Percentiles rank a stretch among this genome's conserved stretches.
These are phyloP conservation scores for Ceratoteleas bidentatus DNA, from an alignment of 1,140 invertebrate species.

Conservation along the genomic window DNA sequence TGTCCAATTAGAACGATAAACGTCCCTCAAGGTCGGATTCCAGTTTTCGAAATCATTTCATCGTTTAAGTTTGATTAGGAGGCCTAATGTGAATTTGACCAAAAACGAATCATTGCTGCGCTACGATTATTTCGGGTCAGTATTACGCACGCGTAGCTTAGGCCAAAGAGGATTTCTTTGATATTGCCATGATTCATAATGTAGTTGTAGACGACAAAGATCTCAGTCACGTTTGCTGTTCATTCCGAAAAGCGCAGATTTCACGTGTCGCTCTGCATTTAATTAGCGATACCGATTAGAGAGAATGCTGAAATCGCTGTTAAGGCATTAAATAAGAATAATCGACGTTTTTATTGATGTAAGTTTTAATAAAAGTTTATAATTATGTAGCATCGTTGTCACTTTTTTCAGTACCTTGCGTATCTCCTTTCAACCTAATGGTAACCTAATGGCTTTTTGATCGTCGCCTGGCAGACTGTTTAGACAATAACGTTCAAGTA, in stretches of 20 bases:
- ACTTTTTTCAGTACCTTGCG: too few relatives aligned
- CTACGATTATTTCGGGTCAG: conserved; percentile 20
- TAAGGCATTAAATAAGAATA: conserved; percentile 9
- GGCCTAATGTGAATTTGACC: too few relatives aligned
- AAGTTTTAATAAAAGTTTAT: conserved; percentile 15
- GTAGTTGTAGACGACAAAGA: conserved; percentile 23
- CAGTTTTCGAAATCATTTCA: too few relatives aligned
- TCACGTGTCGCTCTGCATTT: too few relatives aligned
- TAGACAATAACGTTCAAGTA: too few relatives aligned
- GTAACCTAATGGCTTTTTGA: too few relatives aligned
- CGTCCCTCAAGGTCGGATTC: too few relatives aligned
- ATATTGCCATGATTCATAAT: conserved; percentile 25
- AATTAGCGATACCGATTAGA: not conserved
- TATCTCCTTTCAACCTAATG: too few relatives aligned
- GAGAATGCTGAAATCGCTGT: not conserved
- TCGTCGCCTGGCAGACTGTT: too few relatives aligned
- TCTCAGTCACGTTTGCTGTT: conserved; percentile 13
- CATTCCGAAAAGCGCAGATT: conserved; percentile 7
- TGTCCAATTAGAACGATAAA: too few relatives aligned
- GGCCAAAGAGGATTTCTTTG: conserved; percentile 36
- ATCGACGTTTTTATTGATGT: conserved; percentile 5
- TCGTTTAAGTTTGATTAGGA: too few relatives aligned
- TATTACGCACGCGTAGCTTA: conserved; percentile 30
- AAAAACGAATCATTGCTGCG: not conserved
- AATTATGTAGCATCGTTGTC: not conserved